Evolutionary conservation across 2,888 invertebrate genomes (phyloP).

Genomic region (Brachylomia viminalis): DNA sequence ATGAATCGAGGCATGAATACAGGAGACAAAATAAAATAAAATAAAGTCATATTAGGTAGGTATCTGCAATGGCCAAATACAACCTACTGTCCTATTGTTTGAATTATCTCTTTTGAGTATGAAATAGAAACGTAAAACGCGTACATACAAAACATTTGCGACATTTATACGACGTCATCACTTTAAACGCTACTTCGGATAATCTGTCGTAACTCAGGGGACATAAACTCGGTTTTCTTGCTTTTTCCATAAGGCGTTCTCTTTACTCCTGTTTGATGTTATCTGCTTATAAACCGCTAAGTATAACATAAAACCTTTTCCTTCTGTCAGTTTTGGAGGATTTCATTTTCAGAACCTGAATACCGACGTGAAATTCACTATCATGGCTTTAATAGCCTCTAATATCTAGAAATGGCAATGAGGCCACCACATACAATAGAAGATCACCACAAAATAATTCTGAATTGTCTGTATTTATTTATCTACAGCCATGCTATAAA

Average conservation of each 20-base stretch:
- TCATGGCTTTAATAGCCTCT: not conserved
- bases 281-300: constrained; percentile 9
- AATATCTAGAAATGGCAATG: not conserved
- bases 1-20: not conserved
- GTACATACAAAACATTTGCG: constrained; percentile 13
- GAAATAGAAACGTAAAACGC: not conserved
- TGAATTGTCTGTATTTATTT: constrained; percentile 1
- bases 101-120: not conserved
- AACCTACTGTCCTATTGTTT: not conserved
- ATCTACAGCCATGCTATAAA: too few relatives aligned
- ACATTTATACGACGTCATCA: constrained; percentile 32
- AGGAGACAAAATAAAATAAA: not conserved
- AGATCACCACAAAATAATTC: not conserved
- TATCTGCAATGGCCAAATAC: not conserved
- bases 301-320: not conserved
- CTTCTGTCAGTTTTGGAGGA: not conserved
- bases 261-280: constrained; percentile 29
- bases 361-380: not conserved
- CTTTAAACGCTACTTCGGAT: constrained; percentile 32
- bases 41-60: not conserved
- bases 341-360: not conserved
- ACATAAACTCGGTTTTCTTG: constrained; percentile 37
- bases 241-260: constrained; percentile 34
- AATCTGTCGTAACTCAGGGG: constrained; percentile 43
- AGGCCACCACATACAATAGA: not conserved